A percentile compares a stretch with the other conserved stretches of the same genome.
Evolutionary conservation across 2,797 vertebrate species (phyloP).

Genomic region (Acanthurus tractus): DNA sequence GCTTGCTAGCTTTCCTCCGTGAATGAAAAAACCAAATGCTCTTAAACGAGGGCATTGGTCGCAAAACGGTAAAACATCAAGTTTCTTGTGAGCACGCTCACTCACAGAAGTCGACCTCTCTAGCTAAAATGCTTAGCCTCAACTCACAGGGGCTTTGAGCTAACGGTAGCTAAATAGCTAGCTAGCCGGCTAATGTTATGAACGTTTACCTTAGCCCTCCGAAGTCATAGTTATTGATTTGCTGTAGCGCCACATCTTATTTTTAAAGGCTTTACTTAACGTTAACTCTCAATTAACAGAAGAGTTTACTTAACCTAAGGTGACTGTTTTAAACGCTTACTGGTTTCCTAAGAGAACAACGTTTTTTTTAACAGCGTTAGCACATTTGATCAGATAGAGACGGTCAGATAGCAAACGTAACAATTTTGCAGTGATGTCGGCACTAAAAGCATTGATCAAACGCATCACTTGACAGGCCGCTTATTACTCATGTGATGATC

Average conservation of each 20-base stretch:
- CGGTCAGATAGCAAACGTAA: slow-evolving; percentile 1
- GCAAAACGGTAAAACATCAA: slow-evolving; percentile 39
- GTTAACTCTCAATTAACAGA: accelerated
- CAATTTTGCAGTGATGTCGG: slow-evolving; percentile 5
- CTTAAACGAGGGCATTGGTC: not conserved
- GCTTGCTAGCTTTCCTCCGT: not conserved
- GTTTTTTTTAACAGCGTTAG: not conserved
- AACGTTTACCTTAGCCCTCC: not conserved
- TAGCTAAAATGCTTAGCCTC: not conserved
- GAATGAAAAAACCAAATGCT: slow-evolving; percentile 21
- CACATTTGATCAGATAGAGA: not conserved
- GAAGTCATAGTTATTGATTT: not conserved
- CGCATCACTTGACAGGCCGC: not conserved
- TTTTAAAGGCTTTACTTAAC: not conserved
- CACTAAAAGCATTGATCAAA: not conserved
- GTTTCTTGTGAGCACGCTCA: accelerated
- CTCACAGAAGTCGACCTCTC: not conserved
- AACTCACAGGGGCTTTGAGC: not conserved
- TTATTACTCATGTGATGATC: not conserved
- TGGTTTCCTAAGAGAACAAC: too few species aligned
- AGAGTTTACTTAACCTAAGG: not conserved
- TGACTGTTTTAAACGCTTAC: accelerated
- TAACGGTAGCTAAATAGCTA: slow-evolving; percentile 44
- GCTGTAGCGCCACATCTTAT: too few species aligned
- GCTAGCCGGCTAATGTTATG: not conserved